Base-by-base conservation (phyloP, 2,888 invertebrate genomes). In the Harmothoe impar region DNA sequence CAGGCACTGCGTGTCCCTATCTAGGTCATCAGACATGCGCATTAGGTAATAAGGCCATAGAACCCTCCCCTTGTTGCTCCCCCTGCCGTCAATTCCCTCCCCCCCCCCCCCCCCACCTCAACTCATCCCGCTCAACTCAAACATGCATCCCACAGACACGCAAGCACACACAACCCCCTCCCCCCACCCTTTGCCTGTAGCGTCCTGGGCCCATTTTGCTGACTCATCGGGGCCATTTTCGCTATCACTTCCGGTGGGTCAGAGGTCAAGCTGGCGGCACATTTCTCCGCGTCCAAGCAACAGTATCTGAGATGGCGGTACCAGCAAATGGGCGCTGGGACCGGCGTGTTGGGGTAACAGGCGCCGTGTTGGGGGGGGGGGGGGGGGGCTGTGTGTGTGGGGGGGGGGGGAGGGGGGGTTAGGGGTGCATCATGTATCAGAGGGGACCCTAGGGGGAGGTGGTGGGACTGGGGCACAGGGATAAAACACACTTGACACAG, bases 221-320 rank as follows among this genome's bases (percentile, higher is more conserved):
- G 86, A 86, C 7, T 86, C 86, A 86, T 86, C 86, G 20, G 86
- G 54, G 84, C 52, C 52, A 52, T 86, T 86, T 86, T 54, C 86
- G 29, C 86, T 86, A 86, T 86, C 86, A 86, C 86, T 54, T 86
- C 86, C 86, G 52, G 86, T 20, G 43, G 86, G 86, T 86, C 86
- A 86, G 52, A 54, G 86, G 86, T 86, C 86, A 86, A 86, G 52
- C 54, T 52, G 52, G 25, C 54, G 29, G 52, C 56, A 29, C 86
- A 54, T 86, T 86, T 56, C 54, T 29, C 56, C 52, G 86, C 54
- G 86, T 86, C 54, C 81, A 33, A 81, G 81, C 81, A 81, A 81
- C 81, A 81, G 81, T 81, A 81, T 81, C 81, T 23, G 81, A 33
- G 29, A 31, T 25, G 77, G n/a, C 15, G 77, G 77, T n/a, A 77